Evolutionary conservation across 2,113 vertebrate species (phyloP).

Genomic region (Microcebus tavaratra): DNA sequence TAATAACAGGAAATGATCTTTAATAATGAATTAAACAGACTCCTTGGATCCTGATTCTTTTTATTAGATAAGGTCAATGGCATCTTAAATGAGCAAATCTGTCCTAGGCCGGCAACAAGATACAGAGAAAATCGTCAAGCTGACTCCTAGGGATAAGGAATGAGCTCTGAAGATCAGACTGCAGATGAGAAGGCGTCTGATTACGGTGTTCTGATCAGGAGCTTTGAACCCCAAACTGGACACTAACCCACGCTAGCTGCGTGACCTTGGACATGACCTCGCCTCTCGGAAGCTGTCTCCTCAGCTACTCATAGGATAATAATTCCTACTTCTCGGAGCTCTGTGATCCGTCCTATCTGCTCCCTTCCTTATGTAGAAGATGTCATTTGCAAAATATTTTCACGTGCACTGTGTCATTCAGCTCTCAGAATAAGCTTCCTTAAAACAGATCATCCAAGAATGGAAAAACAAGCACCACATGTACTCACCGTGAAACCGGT

Average conservation of each 20-base stretch:
- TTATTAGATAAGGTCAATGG: conserved; percentile 79
- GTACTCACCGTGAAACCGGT: too few species aligned
- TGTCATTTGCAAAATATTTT: neutral
- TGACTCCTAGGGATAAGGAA: neutral
- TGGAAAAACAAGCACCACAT: too few species aligned
- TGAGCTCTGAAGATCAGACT: neutral
- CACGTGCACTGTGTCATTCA: accelerated
- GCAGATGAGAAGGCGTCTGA: neutral
- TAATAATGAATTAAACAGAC: conserved; percentile 82
- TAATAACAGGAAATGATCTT: conserved; percentile 83
- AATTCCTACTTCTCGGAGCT: neutral
- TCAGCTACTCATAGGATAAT: neutral
- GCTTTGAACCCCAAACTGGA: neutral
- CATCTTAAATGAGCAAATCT: conserved; percentile 75
- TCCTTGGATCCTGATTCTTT: conserved; percentile 78
- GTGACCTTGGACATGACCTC: neutral
- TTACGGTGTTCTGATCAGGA: accelerated
- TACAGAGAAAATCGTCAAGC: neutral
- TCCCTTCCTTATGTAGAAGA: neutral
- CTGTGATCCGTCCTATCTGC: accelerated
- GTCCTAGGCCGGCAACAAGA: conserved; percentile 25
- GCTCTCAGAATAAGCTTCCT: neutral
- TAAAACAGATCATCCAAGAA: neutral
- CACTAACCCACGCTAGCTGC: neutral
- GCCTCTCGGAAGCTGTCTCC: neutral